Conservation (phyloP, 2,113 vertebrate genomes). For the Onychorhynchus coronatus region DNA sequence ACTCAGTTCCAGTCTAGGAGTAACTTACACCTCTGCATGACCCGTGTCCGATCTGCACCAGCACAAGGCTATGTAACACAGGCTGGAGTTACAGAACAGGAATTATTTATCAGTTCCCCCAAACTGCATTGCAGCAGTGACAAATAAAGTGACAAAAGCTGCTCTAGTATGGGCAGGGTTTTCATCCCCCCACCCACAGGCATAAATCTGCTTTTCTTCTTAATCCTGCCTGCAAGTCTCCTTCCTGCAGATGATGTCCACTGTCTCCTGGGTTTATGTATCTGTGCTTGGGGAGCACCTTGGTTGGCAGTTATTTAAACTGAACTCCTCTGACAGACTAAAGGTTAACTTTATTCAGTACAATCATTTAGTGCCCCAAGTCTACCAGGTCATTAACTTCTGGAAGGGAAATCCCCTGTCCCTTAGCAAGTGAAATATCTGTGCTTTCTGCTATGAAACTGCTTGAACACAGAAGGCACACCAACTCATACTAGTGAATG, state of each 20-base stretch:
- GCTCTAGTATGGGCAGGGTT: neutral
- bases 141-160: neutral
- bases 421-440: neutral
- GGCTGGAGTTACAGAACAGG: neutral
- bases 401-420: neutral
- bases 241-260: neutral
- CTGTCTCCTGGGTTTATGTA: neutral
- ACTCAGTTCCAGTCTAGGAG: neutral
- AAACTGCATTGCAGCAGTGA: neutral
- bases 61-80: neutral
- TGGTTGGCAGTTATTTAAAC: neutral
- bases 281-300: neutral
- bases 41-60: neutral
- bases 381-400: neutral
- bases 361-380: neutral
- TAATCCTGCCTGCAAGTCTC: neutral
- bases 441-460: neutral
- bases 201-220: neutral
- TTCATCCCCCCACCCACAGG: neutral
- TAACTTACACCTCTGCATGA: neutral
- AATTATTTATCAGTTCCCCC: neutral
- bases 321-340: neutral
- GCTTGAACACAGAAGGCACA: neutral
- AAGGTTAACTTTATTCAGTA: neutral
- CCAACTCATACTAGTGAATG: neutral